phyloP scores from a whole-genome alignment of 2,113 vertebrate genomes.

The Tretioscincus oriximinensis region DNA sequence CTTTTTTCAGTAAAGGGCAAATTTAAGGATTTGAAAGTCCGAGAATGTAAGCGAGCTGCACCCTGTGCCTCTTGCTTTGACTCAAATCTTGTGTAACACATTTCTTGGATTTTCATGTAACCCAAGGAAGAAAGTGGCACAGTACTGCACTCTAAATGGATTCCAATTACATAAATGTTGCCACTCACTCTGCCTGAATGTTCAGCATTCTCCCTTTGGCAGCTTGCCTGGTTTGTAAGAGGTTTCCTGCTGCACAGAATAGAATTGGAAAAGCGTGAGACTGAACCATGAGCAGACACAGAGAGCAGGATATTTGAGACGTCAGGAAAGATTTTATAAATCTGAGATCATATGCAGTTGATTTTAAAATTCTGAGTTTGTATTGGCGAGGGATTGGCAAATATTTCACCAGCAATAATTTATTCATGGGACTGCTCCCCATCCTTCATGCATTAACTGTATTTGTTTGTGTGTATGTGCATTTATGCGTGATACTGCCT shows the following conservation, averaged over 20 bases:
- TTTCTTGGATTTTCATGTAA: constrained; percentile 50
- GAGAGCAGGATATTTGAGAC: background rate
- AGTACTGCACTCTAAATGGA: constrained; percentile 40
- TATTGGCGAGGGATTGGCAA: background rate
- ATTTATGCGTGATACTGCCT: background rate
- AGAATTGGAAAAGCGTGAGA: background rate
- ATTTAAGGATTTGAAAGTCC: constrained; percentile 82
- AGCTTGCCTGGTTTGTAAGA: background rate
- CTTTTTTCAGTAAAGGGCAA: constrained; percentile 86
- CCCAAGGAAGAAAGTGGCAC: constrained; percentile 50
- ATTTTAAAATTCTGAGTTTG: background rate
- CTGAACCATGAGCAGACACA: background rate
- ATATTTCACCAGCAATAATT: constrained; percentile 6
- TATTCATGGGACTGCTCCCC: background rate
- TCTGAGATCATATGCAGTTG: background rate
- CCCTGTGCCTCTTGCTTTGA: constrained; percentile 55
- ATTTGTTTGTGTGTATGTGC: background rate
- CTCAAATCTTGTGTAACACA: constrained; percentile 45
- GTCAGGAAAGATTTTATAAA: background rate
- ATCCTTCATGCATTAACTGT: background rate
- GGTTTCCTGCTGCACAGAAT: background rate
- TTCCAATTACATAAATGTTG: constrained; percentile 37
- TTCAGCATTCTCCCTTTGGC: background rate
- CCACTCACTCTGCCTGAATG: constrained; percentile 28
- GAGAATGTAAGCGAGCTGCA: constrained; percentile 63